Evolutionary conservation across 1,140 invertebrate species (phyloP).

Genomic region (Chironomus tepperi): DNA sequence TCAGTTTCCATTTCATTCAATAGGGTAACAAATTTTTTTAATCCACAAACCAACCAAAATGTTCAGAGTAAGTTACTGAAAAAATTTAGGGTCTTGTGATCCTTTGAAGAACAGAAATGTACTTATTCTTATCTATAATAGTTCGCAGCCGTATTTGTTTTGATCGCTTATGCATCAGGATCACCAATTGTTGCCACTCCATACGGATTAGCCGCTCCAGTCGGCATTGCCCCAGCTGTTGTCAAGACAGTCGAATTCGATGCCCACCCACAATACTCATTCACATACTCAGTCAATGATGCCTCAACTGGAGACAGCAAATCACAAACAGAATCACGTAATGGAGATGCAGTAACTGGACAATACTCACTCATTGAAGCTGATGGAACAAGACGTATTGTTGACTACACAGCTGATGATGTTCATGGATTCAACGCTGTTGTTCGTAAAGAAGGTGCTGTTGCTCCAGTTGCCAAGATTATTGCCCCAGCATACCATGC

Average conservation of each 20-base stretch:
- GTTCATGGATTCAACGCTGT: no score
- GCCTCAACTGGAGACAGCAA: slow-evolving; percentile 48
- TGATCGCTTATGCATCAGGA: slow-evolving; percentile 31
- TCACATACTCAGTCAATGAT: slow-evolving; percentile 46
- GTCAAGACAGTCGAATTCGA: slow-evolving; percentile 46
- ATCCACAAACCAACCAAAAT: slow-evolving; percentile 36
- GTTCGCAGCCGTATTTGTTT: slow-evolving; percentile 25
- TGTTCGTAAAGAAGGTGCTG: no score
- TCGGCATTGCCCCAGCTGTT: slow-evolving; percentile 38
- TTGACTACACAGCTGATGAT: no score
- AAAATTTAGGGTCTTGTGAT: no score
- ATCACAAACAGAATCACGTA: slow-evolving; percentile 45
- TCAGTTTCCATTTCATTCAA: slow-evolving; percentile 39
- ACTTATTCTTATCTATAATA: background rate
- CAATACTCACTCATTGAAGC: slow-evolving; percentile 48
- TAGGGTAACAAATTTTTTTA: slow-evolving; percentile 34
- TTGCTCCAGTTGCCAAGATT: no score
- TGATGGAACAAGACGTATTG: no score
- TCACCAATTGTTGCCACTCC: slow-evolving; percentile 27
- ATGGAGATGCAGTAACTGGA: slow-evolving; percentile 48
- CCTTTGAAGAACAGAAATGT: no score
- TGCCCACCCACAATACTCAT: slow-evolving; percentile 43
- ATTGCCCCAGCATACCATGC: no score
- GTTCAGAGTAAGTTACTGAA: slow-evolving; percentile 36
- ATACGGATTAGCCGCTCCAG: slow-evolving; percentile 28